Evolutionary conservation across 2,113 vertebrate genomes (phyloP).

Genomic region (Centropristis striata): DNA sequence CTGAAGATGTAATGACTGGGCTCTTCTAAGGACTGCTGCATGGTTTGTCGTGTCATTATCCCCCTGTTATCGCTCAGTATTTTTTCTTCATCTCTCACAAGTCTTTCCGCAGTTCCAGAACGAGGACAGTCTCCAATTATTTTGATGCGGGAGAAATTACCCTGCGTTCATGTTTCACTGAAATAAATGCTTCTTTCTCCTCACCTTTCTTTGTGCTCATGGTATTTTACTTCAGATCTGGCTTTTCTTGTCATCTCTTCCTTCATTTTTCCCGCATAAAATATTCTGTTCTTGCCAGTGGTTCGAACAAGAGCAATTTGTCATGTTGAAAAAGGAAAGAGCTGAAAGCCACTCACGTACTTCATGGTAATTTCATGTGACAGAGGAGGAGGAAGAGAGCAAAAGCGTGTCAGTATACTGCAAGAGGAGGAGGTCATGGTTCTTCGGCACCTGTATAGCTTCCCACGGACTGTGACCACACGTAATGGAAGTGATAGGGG

Average conservation of each 20-base stretch:
- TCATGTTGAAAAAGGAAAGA: slow-evolving; percentile 45
- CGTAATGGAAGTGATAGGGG: slow-evolving; percentile 45
- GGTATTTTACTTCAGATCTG: slow-evolving; percentile 38
- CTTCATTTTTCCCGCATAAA: slow-evolving; percentile 1
- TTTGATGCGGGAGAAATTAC: slow-evolving; percentile 42
- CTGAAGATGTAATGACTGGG: slow-evolving; percentile 63
- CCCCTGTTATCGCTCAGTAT: slow-evolving; percentile 34
- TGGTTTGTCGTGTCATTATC: slow-evolving; percentile 75
- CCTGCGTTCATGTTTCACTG: slow-evolving; percentile 28
- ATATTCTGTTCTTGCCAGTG: slow-evolving; percentile 36
- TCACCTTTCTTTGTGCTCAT: slow-evolving; percentile 14
- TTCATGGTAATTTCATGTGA: slow-evolving; percentile 63
- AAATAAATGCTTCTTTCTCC: slow-evolving; percentile 29
- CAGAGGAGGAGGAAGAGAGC: slow-evolving; percentile 30
- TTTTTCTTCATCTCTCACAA: slow-evolving; percentile 38
- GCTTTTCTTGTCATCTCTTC: neutral
- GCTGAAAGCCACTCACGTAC: slow-evolving; percentile 31
- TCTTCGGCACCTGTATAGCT: slow-evolving; percentile 36
- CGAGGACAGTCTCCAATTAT: slow-evolving; percentile 57
- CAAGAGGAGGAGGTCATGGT: slow-evolving; percentile 47
- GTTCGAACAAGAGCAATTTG: slow-evolving; percentile 61
- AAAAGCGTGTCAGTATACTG: slow-evolving; percentile 10
- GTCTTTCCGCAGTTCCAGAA: slow-evolving; percentile 45
- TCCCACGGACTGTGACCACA: slow-evolving; percentile 55
- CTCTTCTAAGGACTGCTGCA: slow-evolving; percentile 64